Conservation (phyloP, 64 coral and sea anemone genomes). For the Montipora cactus region DNA sequence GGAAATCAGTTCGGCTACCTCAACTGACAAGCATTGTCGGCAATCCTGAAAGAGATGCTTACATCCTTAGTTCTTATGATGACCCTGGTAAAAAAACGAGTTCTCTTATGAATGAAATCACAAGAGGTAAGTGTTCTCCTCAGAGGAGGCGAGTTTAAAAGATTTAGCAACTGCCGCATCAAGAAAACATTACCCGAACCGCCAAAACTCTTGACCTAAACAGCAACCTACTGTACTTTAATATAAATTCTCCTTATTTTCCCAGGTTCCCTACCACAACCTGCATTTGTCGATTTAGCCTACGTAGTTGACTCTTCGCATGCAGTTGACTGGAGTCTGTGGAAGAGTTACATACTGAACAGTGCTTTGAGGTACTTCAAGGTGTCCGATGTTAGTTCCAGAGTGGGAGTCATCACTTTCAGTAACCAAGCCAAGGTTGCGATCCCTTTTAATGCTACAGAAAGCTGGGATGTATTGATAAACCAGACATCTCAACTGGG, state of each 20-base stretch:
- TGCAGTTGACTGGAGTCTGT: conserved; percentile 49
- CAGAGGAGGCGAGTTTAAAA: no score
- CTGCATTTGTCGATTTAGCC: conserved; percentile 35
- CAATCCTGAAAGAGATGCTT: background rate
- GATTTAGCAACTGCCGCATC: no score
- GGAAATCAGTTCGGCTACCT: background rate
- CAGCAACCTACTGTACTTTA: no score
- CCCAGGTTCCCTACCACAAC: background rate
- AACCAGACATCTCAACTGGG: background rate
- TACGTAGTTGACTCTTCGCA: conserved; percentile 74
- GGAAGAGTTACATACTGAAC: conserved; percentile 46
- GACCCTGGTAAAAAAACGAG: background rate
- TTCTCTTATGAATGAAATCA: background rate
- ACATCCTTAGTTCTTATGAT: conserved; percentile 9
- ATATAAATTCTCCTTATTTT: no score
- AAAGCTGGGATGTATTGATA: conserved; percentile 18
- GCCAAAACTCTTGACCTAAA: no score
- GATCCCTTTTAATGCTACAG: conserved; percentile 24
- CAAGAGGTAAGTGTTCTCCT: background rate
- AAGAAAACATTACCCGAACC: no score
- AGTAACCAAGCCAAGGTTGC: conserved; percentile 44
- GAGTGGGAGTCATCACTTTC: conserved; percentile 53
- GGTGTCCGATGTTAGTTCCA: conserved; percentile 3
- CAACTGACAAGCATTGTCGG: conserved; percentile 15
- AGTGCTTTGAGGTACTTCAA: conserved; percentile 54